phyloP scores from a whole-genome alignment of 2,113 vertebrate species.

The Mesitornis unicolor region DNA sequence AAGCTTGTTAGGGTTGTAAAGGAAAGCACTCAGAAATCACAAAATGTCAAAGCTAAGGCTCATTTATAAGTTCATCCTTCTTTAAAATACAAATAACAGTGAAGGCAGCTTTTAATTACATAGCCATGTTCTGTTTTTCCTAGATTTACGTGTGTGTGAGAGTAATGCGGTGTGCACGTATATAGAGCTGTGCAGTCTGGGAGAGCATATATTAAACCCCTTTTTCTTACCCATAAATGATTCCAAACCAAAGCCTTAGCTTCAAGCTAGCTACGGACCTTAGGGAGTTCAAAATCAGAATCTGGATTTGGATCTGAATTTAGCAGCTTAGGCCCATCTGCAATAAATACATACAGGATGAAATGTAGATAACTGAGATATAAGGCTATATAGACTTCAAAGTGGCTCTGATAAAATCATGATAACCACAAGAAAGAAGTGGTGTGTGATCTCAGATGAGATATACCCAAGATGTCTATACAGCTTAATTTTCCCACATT shows the following conservation, averaged over 20 bases:
- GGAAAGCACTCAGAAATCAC: neutral
- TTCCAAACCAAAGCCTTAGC: conserved; percentile 21
- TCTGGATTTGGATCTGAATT: conserved; percentile 70
- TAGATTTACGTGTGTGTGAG: neutral
- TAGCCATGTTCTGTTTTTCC: neutral
- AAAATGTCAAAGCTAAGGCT: neutral
- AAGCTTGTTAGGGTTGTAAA: neutral
- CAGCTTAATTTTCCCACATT: conserved; percentile 70
- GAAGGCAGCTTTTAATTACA: conserved; percentile 23
- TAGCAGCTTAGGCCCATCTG: conserved; percentile 68
- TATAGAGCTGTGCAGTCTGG: neutral
- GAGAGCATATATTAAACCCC: conserved; percentile 26
- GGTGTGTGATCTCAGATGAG: conserved; percentile 64
- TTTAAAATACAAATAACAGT: neutral
- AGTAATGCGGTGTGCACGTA: neutral
- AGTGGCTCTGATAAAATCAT: conserved; percentile 64
- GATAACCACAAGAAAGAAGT: conserved; percentile 70
- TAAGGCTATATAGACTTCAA: conserved; percentile 69
- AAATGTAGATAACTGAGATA: conserved; percentile 69
- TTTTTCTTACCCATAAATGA: conserved; percentile 44
- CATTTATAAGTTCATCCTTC: neutral
- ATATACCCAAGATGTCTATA: conserved; percentile 65
- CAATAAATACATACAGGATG: conserved; percentile 69
- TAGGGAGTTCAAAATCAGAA: conserved; percentile 67
- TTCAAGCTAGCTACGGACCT: conserved; percentile 51